phyloP scores from a whole-genome alignment of 2,113 vertebrate genomes.

The Muntiacus muntjak region DNA sequence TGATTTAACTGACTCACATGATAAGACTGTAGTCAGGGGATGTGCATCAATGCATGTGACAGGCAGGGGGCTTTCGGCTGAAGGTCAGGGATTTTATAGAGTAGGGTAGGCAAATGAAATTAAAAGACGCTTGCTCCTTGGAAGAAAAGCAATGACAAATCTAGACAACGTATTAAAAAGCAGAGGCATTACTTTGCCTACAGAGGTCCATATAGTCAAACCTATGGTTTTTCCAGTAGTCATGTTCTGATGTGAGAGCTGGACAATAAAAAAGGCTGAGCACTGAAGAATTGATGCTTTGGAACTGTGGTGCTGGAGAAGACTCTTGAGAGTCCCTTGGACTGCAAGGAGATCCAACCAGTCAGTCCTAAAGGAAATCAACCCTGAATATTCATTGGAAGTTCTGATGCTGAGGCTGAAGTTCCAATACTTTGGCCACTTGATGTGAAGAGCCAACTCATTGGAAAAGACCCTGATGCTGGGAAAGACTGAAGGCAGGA shows the following conservation, averaged over 20 bases:
- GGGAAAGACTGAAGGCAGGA: background rate
- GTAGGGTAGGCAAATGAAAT: background rate
- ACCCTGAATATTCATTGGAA: background rate
- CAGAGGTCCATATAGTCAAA: background rate
- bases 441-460: background rate
- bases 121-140: background rate
- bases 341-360: background rate
- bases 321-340: background rate
- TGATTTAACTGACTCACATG: background rate
- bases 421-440: background rate
- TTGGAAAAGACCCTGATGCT: background rate
- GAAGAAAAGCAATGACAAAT: background rate
- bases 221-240: background rate
- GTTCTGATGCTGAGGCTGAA: background rate
- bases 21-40: background rate
- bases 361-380: background rate
- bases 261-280: background rate
- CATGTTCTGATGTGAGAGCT: background rate
- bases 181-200: background rate
- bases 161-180: background rate
- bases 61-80: background rate
- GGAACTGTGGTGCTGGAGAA: background rate
- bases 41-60: background rate
- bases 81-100: background rate
- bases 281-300: background rate